Evolutionary conservation across 1,140 invertebrate species (phyloP).

Genomic region (Atta colombica): DNA sequence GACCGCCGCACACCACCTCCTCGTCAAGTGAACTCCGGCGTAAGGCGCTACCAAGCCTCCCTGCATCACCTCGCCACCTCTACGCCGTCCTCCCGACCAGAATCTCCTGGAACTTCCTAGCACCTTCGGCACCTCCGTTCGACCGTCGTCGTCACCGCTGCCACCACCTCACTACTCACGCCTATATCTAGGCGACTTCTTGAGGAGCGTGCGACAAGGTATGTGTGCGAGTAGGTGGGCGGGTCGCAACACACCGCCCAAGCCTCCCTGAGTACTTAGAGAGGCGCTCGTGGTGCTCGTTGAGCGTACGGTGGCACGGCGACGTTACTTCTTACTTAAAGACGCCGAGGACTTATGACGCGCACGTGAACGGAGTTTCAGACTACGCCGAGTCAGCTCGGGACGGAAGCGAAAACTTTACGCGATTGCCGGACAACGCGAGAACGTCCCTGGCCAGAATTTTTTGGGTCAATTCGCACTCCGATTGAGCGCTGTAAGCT

Average conservation of each 20-base stretch:
- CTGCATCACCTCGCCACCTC: constrained; percentile 51
- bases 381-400: constrained; percentile 52
- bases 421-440: constrained; percentile 46
- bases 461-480: constrained; percentile 44
- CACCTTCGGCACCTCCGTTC: constrained; percentile 32
- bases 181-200: constrained; percentile 34
- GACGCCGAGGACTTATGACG: constrained; percentile 77
- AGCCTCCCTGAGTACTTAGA: constrained; percentile 71
- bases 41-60: constrained; percentile 75
- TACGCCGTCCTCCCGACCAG: constrained; percentile 43
- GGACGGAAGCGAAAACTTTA: constrained; percentile 32
- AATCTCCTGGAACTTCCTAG: constrained; percentile 50
- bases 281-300: constrained; percentile 64
- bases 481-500: constrained; percentile 53
- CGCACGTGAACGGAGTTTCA: constrained; percentile 78
- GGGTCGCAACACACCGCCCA: constrained; percentile 24
- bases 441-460: constrained; percentile 23
- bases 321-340: constrained; percentile 81
- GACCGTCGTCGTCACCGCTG: background rate
- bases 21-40: constrained; percentile 82
- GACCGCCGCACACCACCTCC: constrained; percentile 78
- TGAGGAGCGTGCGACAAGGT: constrained; percentile 29
- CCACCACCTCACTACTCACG: constrained; percentile 24
- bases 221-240: constrained; percentile 23
- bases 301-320: constrained; percentile 49